Evolutionary conservation across 2,113 vertebrate genomes (phyloP), one percentile per base, ranked within the genome.

Genomic region (Athene cunicularia): DNA sequence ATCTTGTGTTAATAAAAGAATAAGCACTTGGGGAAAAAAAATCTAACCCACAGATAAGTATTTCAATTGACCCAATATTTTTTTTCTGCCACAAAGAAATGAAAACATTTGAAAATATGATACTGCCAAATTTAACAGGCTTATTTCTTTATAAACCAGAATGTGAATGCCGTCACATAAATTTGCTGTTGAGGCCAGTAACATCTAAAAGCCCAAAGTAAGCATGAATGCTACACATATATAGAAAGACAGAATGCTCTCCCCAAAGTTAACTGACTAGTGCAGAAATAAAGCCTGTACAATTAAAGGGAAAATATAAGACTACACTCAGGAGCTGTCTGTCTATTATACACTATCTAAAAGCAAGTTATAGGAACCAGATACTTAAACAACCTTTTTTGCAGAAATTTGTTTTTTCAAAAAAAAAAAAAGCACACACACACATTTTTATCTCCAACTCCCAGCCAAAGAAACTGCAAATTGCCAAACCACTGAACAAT

Each of bases 281-380:
- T 66, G 21, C n/a, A 91, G 37, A 85, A 60, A 58, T 37, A 74
- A 50, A 8, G 3, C 13, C 16, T 47, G 33, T 17, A 47, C 12
- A 64, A 9, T 22, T 63, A 32, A 80, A 76, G 10, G 19, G 5
- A 59, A 83, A 86, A 80, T 2, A 5, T 2, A 35, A 49, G 10
- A 37, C 14, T n/a, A 32, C 16, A 6, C 4, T 37, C 12, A 5
- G 8, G 11, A 89, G 7, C 9, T 60, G 8, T 9, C 3, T 35
- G 30, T 23, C 32, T 59, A 6, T 16, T 33, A 7, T 7, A 66
- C 4, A 3, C 28, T n/a, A 17, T 4, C 59, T 67, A 52, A 55
- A 81, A 90, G 12, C 6, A 62, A 83, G 11, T 4, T 1, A 45
- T 52, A 53, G 0, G 0, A 91, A 67, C 3, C 11, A 27, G 68